Evolutionary conservation across 1,140 invertebrate species (phyloP), one percentile per base, ranked within the genome.

Genomic region (Hestina assimilis): DNA sequence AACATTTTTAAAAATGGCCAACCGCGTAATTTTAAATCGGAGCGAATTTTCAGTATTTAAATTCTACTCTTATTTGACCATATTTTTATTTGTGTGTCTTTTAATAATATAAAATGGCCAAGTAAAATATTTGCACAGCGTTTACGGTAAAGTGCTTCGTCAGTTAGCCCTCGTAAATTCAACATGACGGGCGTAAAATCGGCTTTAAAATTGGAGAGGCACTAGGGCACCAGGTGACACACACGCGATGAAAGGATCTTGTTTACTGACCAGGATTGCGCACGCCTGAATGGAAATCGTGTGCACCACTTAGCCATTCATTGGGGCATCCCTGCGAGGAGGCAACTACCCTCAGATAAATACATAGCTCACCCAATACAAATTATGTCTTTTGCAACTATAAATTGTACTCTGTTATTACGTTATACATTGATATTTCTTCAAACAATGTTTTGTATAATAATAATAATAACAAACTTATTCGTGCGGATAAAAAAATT

Each of bases 181-280:
- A 40, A 55, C 3, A 4, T 15, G 5, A 28, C 6, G 17, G 29
- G 4, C 35, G 33, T 53, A 56, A 60, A 64, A 56, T 47, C 15
- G 20, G n/a, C 33, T 55, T 47, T 45, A 24, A 51, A 63, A 53
- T 57, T 62, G 45, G 26, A 42, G 35, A 54, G 45, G 57, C 57
- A 60, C 21, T 64, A 42, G 62, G 62, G 57, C 56, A 81, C 70
- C 72, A 66, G 76, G 76, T 81, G 72, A 79, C 71, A 72, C 68
- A 66, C 63, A 60, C 66, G 61, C 51, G 57, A 66, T 84, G 78
- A 78, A 82, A 70, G 69, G 66, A 61, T 47, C 56, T 68, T 79
- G 69, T 84, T 81, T 79, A 69, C 76, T 70, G 70, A 65, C 75
- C 72, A 76, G 63, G 78, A 79, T 79, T 72, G 71, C 78, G 66